A percentile compares a stretch with the other conserved stretches of the same genome.
phyloP scores from a whole-genome alignment of 2,113 vertebrate genomes.

The Petrocephalus zakoni region DNA sequence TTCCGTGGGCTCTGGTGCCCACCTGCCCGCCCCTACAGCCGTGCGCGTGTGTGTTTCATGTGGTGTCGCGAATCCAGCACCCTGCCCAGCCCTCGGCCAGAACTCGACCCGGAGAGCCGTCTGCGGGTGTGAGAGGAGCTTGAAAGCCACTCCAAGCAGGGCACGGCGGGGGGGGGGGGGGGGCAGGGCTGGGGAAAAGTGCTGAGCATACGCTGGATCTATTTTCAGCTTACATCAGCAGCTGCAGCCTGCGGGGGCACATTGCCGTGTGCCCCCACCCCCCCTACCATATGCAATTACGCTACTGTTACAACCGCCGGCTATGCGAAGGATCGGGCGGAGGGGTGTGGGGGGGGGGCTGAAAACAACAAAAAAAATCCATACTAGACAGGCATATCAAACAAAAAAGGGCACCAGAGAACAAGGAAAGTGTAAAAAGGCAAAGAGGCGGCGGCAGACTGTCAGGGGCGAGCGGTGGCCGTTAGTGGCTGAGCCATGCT shows the following conservation, averaged over 20 bases:
- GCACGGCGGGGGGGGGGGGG: slow-evolving; percentile 18
- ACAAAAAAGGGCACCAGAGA: slow-evolving; percentile 66
- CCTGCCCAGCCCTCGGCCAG: not conserved
- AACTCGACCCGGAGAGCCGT: not conserved
- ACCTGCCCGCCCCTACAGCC: not conserved
- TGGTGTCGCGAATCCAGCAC: not conserved
- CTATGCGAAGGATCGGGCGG: slow-evolving; percentile 69
- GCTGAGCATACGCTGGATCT: slow-evolving; percentile 84
- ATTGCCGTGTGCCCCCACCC: slow-evolving; percentile 70
- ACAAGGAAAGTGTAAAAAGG: not conserved
- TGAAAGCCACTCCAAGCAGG: not conserved
- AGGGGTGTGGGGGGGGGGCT: slow-evolving; percentile 40
- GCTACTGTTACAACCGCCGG: slow-evolving; percentile 74
- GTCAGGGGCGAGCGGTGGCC: slow-evolving; percentile 76
- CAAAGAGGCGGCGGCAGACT: slow-evolving; percentile 38
- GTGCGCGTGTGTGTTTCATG: not conserved
- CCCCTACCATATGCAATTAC: slow-evolving; percentile 88
- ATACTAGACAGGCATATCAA: slow-evolving; percentile 71
- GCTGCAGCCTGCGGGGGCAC: slow-evolving; percentile 82
- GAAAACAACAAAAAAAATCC: slow-evolving; percentile 46
- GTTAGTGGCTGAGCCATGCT: slow-evolving; percentile 74
- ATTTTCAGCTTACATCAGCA: slow-evolving; percentile 98
- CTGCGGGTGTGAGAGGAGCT: not conserved
- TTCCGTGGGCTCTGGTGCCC: too few species aligned
- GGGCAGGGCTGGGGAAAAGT: slow-evolving; percentile 75